Base-by-base conservation (phyloP, 2,113 vertebrate species). In the Lathamus discolor region DNA sequence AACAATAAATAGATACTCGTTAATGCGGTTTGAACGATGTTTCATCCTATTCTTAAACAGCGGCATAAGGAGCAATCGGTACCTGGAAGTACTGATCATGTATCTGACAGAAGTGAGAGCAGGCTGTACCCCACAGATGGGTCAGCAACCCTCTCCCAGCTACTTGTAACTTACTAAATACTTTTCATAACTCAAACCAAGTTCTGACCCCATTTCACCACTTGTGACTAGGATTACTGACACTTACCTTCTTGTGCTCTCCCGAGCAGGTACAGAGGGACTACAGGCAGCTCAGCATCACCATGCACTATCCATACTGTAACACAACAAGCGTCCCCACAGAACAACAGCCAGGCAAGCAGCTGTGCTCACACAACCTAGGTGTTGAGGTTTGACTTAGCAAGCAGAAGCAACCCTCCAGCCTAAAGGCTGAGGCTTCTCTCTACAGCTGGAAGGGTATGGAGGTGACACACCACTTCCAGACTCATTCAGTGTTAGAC, bases 11-110 rank as follows among this genome's bases (percentile, higher is more conserved):
- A 29, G 13, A 4, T 2, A 24, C 4, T 43, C 6, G n/a, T 1
- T 57, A 3, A 29, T 0, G 10, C 3, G 0, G 7, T 5, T 12
- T 1, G 2, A 57, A 4, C 10, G 5, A 6, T 3, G 9, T 22
- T 62, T 17, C 33, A 23, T 10, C 28, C 35, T 27, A 13, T 10
- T 14, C 13, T 6, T 10, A 3, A 69, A 44, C 37, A 12, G 9
- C 0, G 16, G 29, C 43, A 8, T 0, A 13, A 25, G 22, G 13
- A 43, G 16, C 35, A 48, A 7, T 0, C 13, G 3, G 33, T 44
- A 20, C 9, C 57, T 4, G 1, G 5, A 17, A 59, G 18, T 0
- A 6, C 22, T 1, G 5, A 4, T 20, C 27, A 4, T 0, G 3
- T 15, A 12, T 1, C 41, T 14, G 68, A 20, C 18, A 11, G 41